These are phyloP conservation scores for Ormyrus thymus DNA, from an alignment of 2,888 invertebrate genomes.

Conservation along the genomic window DNA sequence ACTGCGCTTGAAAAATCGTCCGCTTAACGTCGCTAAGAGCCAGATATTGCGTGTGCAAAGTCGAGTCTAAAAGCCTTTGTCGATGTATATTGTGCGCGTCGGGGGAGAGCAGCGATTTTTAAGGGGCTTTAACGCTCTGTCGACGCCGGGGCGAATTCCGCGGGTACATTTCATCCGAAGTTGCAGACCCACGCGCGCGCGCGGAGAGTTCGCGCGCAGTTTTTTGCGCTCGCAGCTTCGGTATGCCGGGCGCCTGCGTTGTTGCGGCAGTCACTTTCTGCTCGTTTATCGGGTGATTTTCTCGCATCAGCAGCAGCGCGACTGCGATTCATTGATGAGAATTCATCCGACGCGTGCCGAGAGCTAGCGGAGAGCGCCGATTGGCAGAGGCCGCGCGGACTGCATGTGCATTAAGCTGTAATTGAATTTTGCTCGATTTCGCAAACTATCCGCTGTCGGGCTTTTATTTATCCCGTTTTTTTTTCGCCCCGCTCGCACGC, in stretches of 20 bases:
- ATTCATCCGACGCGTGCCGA: background rate
- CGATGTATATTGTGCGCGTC: too few species aligned
- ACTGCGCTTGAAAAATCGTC: too few species aligned
- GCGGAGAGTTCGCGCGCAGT: background rate
- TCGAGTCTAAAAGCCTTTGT: too few species aligned
- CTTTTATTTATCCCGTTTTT: too few species aligned
- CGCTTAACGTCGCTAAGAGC: too few species aligned
- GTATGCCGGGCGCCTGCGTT: background rate
- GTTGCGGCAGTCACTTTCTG: background rate
- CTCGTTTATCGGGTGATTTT: background rate
- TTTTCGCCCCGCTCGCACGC: too few species aligned
- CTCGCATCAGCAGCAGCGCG: background rate
- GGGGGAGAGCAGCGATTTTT: background rate
- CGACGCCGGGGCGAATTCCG: too few species aligned
- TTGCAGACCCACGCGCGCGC: too few species aligned
- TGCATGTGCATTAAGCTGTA: constrained; percentile 8
- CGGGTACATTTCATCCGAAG: too few species aligned
- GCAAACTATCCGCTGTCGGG: too few species aligned
- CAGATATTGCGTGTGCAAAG: too few species aligned
- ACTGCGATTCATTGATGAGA: background rate
- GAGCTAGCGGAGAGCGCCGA: background rate
- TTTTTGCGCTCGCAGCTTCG: background rate
- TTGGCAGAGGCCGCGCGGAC: background rate
- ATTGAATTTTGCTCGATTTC: background rate
- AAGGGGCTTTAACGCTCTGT: background rate